Percentiles rank a stretch among this genome's conserved stretches.
Conservation (phyloP, 2,797 vertebrate species). For the Novumbra hubbsi region DNA sequence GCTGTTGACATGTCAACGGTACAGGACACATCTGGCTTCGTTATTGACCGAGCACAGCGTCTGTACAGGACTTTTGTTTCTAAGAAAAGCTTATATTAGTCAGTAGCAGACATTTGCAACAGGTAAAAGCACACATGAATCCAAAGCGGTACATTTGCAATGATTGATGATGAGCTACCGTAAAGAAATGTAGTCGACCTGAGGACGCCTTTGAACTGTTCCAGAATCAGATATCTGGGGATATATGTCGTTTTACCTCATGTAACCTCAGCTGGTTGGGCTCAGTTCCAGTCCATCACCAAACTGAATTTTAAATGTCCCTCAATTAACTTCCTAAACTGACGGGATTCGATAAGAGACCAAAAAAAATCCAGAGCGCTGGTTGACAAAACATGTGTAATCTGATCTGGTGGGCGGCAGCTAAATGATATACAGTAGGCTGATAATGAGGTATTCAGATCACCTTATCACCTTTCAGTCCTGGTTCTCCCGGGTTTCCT, state of each 20-base stretch:
- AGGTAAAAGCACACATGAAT: neutral
- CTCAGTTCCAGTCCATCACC: no score
- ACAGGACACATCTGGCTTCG: neutral
- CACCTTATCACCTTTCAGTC: conserved; percentile 99
- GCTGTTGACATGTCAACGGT: neutral
- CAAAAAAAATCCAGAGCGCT: neutral
- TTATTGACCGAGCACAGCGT: neutral
- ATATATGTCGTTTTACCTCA: neutral
- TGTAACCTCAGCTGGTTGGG: neutral
- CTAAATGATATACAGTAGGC: neutral
- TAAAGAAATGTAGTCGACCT: neutral
- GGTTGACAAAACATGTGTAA: neutral
- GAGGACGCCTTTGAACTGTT: neutral
- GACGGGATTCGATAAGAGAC: no score
- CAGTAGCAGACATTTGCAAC: neutral
- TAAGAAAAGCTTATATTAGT: neutral
- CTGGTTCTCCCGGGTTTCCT: conserved; percentile 91
- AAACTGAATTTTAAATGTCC: no score
- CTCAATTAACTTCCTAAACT: no score
- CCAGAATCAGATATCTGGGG: neutral
- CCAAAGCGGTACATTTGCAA: neutral
- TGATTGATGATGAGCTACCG: neutral
- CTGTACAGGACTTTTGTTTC: neutral
- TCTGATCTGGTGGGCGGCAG: neutral
- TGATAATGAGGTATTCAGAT: conserved; percentile 87